phyloP scores from a whole-genome alignment of 2,113 vertebrate genomes.

The Heliornis fulica region DNA sequence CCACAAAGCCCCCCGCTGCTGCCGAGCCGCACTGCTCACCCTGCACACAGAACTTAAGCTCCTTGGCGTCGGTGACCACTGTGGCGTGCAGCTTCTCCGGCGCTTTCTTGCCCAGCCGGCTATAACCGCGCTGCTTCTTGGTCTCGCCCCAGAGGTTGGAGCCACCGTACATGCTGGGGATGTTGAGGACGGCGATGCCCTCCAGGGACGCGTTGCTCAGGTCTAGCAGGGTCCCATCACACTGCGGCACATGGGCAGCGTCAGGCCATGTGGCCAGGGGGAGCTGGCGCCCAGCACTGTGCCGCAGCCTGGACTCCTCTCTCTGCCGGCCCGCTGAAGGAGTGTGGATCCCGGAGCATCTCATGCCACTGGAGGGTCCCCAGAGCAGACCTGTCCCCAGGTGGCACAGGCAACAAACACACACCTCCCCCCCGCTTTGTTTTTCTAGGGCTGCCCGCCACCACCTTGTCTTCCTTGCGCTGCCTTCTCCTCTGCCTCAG shows the following conservation, averaged over 20 bases:
- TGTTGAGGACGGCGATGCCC: constrained; percentile 93
- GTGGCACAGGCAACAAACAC: not conserved
- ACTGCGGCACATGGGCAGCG: constrained; percentile 61
- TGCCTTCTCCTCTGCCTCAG: not conserved
- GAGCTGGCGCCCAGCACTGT: fast-evolving
- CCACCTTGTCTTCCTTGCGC: not conserved
- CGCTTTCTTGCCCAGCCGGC: constrained; percentile 85
- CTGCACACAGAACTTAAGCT: constrained; percentile 92
- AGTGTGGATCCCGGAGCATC: fast-evolving
- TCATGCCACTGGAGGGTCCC: fast-evolving
- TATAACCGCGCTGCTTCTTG: constrained; percentile 88
- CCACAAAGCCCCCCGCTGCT: not conserved
- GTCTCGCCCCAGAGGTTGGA: constrained; percentile 95
- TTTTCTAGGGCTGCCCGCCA: not conserved
- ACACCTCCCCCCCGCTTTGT: fast-evolving
- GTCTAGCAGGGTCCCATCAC: constrained; percentile 88
- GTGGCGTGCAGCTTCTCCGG: constrained; percentile 68
- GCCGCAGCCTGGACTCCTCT: not conserved
- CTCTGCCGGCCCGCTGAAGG: fast-evolving
- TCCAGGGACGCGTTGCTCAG: constrained; percentile 89
- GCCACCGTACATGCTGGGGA: constrained; percentile 96
- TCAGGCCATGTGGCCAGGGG: fast-evolving
- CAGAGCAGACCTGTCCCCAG: not conserved
- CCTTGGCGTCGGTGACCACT: constrained; percentile 86
- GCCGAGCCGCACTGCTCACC: constrained; percentile 73